Evolutionary conservation across 2,113 vertebrate species (phyloP), one percentile per base, ranked within the genome.

Genomic region (Atractosteus spatula): DNA sequence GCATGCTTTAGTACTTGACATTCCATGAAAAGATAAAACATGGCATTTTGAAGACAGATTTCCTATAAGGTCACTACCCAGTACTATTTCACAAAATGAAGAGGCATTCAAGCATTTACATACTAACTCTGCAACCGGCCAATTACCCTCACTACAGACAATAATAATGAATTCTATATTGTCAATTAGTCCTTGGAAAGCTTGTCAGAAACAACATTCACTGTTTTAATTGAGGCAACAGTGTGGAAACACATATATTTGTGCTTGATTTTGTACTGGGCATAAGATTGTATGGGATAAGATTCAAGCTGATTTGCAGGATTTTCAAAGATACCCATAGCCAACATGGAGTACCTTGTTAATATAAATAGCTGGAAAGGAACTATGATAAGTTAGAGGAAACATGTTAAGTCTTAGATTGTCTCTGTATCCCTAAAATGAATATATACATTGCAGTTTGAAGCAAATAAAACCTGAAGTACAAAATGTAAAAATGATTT

Each of bases 11-110:
- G 72, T 65, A 75, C 59, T 70, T 63, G 66, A 57, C 41, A 66
- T 81, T 55, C 17, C 70, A 62, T 73, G 71, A 79, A 75, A 62
- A 73, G 70, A 79, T 66, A 64, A 11, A 80, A 43, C 72, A 70
- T 74, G 74, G 73, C 71, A 77, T 71, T 66, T 72, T 41, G 65
- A 69, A 67, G 12, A 77, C 68, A 16, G 55, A 69, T 75, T 80
- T 74, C 51, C 56, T 71, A 66, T 56, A 17, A 7, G 56, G 74
- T 29, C 44, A 75, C 66, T 71, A 76, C 51, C 66, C 41, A 55
- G 41, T 56, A 74, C 45, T 64, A 68, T 47, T 44, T 67, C n/a
- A 70, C 55, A 43, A 16, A 45, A 65, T 55, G 51, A 64, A n/a
- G 55, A 74, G n/a, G 51, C 68, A 70, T 65, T 41, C 57, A 63